These are phyloP conservation scores for Megaceryle maxima DNA, from an alignment of 2,113 vertebrate species.

Conservation along the genomic window DNA sequence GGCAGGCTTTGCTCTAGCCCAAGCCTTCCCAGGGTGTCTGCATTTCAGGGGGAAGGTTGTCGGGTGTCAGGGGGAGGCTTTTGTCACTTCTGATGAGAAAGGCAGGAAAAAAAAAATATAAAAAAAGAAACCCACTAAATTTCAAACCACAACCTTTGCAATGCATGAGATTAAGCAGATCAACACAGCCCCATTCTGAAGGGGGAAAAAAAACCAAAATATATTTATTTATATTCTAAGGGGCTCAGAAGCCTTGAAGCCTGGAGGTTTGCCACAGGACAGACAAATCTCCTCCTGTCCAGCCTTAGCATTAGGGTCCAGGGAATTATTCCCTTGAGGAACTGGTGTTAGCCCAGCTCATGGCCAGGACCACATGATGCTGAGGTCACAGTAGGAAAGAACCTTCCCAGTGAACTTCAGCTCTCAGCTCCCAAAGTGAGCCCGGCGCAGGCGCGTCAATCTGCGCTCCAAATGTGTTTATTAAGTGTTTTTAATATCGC, in stretches of 20 bases:
- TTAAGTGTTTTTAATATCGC: neutral
- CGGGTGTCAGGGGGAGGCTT: neutral
- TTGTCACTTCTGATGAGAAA: neutral
- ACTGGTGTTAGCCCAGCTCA: neutral
- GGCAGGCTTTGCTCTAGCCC: neutral
- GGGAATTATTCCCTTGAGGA: neutral
- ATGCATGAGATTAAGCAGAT: neutral
- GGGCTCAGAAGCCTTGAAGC: neutral
- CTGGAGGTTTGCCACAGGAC: neutral
- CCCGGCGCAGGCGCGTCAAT: rapidly evolving
- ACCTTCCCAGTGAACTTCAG: rapidly evolving
- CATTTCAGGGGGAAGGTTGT: neutral
- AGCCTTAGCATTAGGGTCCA: neutral
- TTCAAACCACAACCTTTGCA: neutral
- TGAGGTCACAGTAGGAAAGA: rapidly evolving
- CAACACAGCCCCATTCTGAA: neutral
- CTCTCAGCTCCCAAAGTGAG: neutral
- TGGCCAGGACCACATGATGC: rapidly evolving
- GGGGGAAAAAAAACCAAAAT: neutral
- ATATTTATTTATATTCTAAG: neutral
- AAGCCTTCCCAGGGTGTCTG: neutral
- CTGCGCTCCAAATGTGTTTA: neutral
- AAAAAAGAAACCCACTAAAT: neutral
- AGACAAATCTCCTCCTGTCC: neutral
- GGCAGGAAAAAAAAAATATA: neutral